Evolutionary conservation across 2,797 vertebrate species (phyloP).

Genomic region (Balearica regulorum): DNA sequence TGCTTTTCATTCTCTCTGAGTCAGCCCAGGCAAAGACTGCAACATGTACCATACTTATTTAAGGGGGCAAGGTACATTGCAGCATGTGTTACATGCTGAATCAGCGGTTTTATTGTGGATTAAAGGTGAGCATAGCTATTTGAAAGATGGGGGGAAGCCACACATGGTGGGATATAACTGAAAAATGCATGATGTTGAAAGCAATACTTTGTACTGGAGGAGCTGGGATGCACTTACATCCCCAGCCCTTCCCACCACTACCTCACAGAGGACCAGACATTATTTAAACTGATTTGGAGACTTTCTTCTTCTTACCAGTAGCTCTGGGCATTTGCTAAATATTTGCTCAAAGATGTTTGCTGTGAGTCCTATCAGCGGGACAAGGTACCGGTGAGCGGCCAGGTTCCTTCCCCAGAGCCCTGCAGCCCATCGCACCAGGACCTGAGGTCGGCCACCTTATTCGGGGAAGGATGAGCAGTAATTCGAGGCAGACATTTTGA

Average conservation of each 20-base stretch:
- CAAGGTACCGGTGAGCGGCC: not conserved
- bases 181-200: rapidly evolving
- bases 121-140: not conserved
- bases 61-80: not conserved
- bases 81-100: not conserved
- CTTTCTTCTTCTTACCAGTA: not conserved
- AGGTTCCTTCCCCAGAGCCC: not conserved
- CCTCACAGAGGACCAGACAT: rapidly evolving
- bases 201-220: rapidly evolving
- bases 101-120: not conserved
- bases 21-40: not conserved
- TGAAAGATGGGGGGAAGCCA: not conserved
- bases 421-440: not conserved
- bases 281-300: not conserved
- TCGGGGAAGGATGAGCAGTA: not conserved
- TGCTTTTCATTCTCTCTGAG: not conserved
- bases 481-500: not conserved
- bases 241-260: not conserved
- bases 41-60: not conserved
- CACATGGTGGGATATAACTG: rapidly evolving
- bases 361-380: not conserved
- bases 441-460: rapidly evolving
- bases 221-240: not conserved
- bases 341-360: not conserved
- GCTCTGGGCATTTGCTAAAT: not conserved